phyloP scores from a whole-genome alignment of 2,888 invertebrate species.

The Cosmorhoe ocellata region DNA sequence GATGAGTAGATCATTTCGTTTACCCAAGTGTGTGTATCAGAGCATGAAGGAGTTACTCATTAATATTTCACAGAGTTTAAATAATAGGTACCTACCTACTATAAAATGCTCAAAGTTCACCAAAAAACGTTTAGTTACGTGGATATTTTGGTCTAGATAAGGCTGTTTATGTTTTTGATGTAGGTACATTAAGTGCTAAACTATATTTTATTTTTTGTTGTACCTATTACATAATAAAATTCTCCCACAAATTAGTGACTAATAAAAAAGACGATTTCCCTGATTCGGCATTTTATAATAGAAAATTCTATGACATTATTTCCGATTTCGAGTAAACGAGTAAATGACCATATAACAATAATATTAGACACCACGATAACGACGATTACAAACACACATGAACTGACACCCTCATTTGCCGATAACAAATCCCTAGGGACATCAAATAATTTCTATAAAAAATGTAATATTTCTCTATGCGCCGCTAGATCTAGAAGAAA shows the following conservation, averaged over 20 bases:
- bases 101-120: too few relatives aligned
- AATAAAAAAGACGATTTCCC: too few relatives aligned
- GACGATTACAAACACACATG: constrained; percentile 36
- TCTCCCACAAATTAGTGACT: constrained; percentile 2
- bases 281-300: too few relatives aligned
- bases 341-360: not conserved
- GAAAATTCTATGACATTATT: too few relatives aligned
- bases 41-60: not conserved
- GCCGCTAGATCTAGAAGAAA: constrained; percentile 4
- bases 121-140: too few relatives aligned
- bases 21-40: not conserved
- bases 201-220: not conserved
- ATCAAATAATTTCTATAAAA: not conserved
- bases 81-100: not conserved
- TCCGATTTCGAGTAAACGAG: not conserved
- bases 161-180: too few relatives aligned
- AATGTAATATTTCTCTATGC: not conserved
- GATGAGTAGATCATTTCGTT: too few relatives aligned
- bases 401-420: constrained; percentile 54
- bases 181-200: not conserved
- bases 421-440: constrained; percentile 36
- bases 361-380: constrained; percentile 8
- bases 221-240: constrained; percentile 22
- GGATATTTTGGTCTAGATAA: too few relatives aligned
- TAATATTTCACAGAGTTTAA: not conserved